Evolutionary conservation across 2,797 vertebrate species (phyloP).

Genomic region (Siniperca obscura): DNA sequence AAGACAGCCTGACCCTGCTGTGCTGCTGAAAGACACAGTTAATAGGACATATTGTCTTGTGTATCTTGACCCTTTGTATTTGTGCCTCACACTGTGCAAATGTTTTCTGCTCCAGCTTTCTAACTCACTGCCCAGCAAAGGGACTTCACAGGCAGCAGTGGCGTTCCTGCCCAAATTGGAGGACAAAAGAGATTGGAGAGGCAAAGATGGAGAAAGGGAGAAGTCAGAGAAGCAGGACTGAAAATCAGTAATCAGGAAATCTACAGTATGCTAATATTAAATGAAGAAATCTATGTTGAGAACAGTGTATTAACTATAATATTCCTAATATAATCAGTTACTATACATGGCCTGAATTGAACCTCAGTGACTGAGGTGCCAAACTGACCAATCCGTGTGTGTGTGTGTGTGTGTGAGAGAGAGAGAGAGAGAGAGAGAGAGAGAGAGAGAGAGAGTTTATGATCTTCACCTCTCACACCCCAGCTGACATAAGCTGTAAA

Average conservation of each 20-base stretch:
- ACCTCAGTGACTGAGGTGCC: too few relatives aligned
- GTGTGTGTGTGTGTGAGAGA: not conserved
- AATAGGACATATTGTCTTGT: constrained; percentile 60
- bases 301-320: too few relatives aligned
- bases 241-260: not conserved
- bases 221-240: constrained; percentile 1
- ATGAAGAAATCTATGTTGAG: too few relatives aligned
- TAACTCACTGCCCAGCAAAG: constrained; percentile 59
- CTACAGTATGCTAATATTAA: too few relatives aligned
- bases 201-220: constrained; percentile 16
- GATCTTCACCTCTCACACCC: not conserved
- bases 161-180: constrained; percentile 54
- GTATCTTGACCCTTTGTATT: constrained; percentile 51
- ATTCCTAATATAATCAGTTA: too few relatives aligned
- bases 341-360: too few relatives aligned
- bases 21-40: constrained; percentile 52
- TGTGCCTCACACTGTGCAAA: constrained; percentile 36
- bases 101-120: constrained; percentile 58
- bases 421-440: too few relatives aligned
- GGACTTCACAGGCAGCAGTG: constrained; percentile 45
- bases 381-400: too few relatives aligned
- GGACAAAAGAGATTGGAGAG: constrained; percentile 23
- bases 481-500: not conserved
- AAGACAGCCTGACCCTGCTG: constrained; percentile 45
- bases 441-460: not conserved